phyloP scores from a whole-genome alignment of 2,888 invertebrate species.

The Labia minor region DNA sequence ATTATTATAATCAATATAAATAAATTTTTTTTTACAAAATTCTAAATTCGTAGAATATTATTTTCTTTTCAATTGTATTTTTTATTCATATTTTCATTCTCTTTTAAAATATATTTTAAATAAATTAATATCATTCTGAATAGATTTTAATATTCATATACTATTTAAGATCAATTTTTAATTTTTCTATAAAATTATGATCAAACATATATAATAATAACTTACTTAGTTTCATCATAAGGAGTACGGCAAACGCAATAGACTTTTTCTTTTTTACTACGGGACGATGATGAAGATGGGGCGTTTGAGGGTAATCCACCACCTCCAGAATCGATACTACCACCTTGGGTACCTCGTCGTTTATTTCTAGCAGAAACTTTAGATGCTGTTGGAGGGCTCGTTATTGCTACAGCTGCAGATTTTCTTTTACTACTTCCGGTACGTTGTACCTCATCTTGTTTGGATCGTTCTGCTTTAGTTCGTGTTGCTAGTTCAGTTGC shows the following conservation, averaged over 20 bases:
- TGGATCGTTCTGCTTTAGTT: slow-evolving; percentile 58
- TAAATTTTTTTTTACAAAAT: background rate
- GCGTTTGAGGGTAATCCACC: slow-evolving; percentile 14
- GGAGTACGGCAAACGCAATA: slow-evolving; percentile 88
- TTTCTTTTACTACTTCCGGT: slow-evolving; percentile 48
- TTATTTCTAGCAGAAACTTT: slow-evolving; percentile 35
- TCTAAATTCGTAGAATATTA: too few species aligned
- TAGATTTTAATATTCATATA: too few species aligned
- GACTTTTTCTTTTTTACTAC: slow-evolving; percentile 61
- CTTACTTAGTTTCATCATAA: slow-evolving; percentile 87
- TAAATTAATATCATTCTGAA: too few species aligned
- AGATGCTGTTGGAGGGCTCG: slow-evolving; percentile 31
- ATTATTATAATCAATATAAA: slow-evolving; percentile 9
- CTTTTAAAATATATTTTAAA: background rate
- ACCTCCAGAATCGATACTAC: background rate
- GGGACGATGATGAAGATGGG: background rate
- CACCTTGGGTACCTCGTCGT: slow-evolving; percentile 28
- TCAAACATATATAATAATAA: too few species aligned
- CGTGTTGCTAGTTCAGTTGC: slow-evolving; percentile 59
- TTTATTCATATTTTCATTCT: background rate
- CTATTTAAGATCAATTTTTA: too few species aligned
- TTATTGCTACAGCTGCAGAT: slow-evolving; percentile 38
- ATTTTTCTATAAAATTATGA: too few species aligned
- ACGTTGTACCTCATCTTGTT: slow-evolving; percentile 52
- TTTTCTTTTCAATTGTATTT: background rate